phyloP scores from a whole-genome alignment of 1,140 invertebrate genomes.

The Chlorops oryzae region DNA sequence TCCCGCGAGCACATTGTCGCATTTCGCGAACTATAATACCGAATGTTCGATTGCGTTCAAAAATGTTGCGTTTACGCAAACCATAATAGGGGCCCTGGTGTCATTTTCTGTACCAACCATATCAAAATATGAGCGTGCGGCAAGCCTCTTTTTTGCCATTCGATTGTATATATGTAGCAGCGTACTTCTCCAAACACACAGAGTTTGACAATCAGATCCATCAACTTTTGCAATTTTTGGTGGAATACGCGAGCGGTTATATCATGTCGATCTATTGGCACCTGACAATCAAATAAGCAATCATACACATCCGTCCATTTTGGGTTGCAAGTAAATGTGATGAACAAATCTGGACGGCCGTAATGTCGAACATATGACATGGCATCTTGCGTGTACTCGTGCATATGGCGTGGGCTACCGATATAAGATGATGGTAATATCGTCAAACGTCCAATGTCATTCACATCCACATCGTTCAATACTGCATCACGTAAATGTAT shows the following conservation, averaged over 20 bases:
- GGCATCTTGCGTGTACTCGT: conserved; percentile 50
- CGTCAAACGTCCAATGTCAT: conserved; percentile 36
- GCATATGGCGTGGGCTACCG: conserved; percentile 48
- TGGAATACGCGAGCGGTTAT: conserved; percentile 49
- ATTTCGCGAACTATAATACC: too few species aligned
- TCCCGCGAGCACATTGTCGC: too few species aligned
- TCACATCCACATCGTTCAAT: conserved; percentile 25
- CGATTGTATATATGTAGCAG: conserved; percentile 48
- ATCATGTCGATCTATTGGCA: conserved; percentile 34
- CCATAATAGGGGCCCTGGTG: too few species aligned
- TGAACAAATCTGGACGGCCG: conserved; percentile 44
- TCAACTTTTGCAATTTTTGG: conserved; percentile 49
- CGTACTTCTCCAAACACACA: conserved; percentile 33
- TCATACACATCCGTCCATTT: conserved; percentile 46
- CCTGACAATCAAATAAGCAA: conserved; percentile 33
- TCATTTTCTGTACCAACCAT: conserved; percentile 12
- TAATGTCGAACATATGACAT: conserved; percentile 50
- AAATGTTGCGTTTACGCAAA: too few species aligned
- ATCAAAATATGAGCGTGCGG: conserved; percentile 15
- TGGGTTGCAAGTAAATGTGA: conserved; percentile 51
- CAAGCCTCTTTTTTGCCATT: conserved; percentile 48
- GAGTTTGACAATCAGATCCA: conserved; percentile 47
- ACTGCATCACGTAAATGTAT: conserved; percentile 12
- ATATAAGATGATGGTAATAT: conserved; percentile 48
- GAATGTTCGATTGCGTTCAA: too few species aligned